Conservation (phyloP, 2,113 vertebrate species). For the Alosa alosa region DNA sequence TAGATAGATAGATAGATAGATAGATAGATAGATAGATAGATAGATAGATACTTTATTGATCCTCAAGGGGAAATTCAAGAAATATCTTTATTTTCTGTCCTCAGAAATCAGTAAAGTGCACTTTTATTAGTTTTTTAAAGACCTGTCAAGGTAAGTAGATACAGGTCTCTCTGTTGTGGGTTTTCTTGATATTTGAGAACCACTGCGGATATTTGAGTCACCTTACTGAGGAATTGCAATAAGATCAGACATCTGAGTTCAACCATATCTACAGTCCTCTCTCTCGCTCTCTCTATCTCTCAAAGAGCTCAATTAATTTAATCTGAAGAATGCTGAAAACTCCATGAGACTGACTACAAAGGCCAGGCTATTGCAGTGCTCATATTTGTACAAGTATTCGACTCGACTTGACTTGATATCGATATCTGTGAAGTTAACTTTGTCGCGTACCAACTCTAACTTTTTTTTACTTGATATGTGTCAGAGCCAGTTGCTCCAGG, state of each 20-base stretch:
- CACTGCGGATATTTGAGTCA: too few species aligned
- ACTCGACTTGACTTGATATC: neutral
- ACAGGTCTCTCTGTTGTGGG: neutral
- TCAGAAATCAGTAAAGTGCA: neutral
- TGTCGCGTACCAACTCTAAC: neutral
- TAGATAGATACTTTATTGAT: too few species aligned
- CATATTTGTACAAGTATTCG: neutral
- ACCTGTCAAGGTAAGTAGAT: neutral
- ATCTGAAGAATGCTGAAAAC: neutral
- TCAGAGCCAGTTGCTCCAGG: neutral
- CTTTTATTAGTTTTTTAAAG: neutral
- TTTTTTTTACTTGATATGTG: neutral
- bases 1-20: too few species aligned
- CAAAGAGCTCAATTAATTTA: neutral
- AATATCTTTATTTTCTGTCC: neutral
- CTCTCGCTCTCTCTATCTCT: neutral
- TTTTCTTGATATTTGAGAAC: neutral
- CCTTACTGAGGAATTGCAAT: neutral
- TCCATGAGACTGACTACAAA: neutral
- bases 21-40: too few species aligned
- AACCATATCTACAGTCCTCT: neutral
- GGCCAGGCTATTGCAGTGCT: neutral
- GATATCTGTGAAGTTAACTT: neutral
- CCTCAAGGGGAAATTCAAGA: too few species aligned
- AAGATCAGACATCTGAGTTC: neutral